These are phyloP conservation scores for Alfaro cultratus DNA, from an alignment of 2,797 vertebrate species.

Conservation along the genomic window DNA sequence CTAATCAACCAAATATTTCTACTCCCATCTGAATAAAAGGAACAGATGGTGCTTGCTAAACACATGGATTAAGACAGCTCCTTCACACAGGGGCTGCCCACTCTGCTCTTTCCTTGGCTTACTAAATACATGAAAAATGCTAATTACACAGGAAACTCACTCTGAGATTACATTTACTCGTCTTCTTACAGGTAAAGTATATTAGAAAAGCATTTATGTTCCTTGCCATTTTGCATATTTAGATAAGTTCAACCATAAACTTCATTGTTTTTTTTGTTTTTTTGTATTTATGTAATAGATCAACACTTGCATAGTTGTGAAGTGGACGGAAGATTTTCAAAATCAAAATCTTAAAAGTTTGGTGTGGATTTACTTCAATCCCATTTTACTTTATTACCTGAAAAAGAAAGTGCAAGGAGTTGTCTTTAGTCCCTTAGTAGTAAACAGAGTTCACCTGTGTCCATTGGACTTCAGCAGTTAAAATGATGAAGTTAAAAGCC, in stretches of 20 bases:
- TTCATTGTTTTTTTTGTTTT: background rate
- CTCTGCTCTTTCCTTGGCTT: slow-evolving; percentile 68
- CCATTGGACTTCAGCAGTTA: background rate
- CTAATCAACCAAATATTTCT: slow-evolving; percentile 75
- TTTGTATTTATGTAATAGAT: background rate
- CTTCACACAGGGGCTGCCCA: slow-evolving; percentile 65
- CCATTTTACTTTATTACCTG: background rate
- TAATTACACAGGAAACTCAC: slow-evolving; percentile 38
- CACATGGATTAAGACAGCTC: slow-evolving; percentile 69
- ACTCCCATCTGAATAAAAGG: slow-evolving; percentile 68
- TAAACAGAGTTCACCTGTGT: background rate
- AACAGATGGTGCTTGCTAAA: slow-evolving; percentile 76
- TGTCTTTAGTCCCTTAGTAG: background rate
- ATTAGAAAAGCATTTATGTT: background rate
- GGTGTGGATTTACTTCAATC: background rate
- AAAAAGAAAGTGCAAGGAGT: background rate
- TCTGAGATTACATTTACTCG: slow-evolving; percentile 30
- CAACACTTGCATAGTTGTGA: background rate
- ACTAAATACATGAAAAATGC: slow-evolving; percentile 27
- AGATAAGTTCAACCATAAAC: background rate
- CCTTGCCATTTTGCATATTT: background rate
- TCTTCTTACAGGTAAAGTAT: background rate
- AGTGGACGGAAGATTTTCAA: background rate
- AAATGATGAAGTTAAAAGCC: background rate
- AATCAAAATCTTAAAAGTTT: background rate